Percentiles rank a stretch among this genome's conserved stretches.
These are phyloP conservation scores for Melolontha melolontha DNA, from an alignment of 2,888 invertebrate species.

Conservation along the genomic window DNA sequence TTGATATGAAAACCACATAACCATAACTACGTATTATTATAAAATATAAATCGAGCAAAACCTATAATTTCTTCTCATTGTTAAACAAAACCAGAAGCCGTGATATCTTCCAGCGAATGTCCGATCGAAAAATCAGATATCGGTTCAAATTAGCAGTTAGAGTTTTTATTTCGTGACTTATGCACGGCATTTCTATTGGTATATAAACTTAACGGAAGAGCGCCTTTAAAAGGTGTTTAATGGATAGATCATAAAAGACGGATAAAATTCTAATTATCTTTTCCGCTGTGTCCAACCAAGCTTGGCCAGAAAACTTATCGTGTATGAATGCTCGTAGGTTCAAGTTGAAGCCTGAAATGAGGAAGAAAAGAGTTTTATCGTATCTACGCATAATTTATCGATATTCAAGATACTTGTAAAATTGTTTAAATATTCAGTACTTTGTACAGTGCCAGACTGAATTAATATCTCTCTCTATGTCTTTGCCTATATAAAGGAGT, in stretches of 20 bases:
- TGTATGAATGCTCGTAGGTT: not conserved
- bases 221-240: slow-evolving; percentile 18
- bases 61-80: slow-evolving; percentile 21
- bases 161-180: slow-evolving; percentile 23
- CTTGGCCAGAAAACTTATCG: slow-evolving; percentile 9
- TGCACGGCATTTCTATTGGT: slow-evolving; percentile 8
- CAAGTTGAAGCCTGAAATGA: not conserved
- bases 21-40: slow-evolving; percentile 17
- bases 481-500: no score
- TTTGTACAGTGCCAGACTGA: no score
- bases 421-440: no score
- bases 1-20: slow-evolving; percentile 9
- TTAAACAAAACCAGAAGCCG: slow-evolving; percentile 49
- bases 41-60: slow-evolving; percentile 11
- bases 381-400: no score
- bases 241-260: slow-evolving; percentile 24
- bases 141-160: slow-evolving; percentile 48
- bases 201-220: slow-evolving; percentile 28
- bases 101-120: slow-evolving; percentile 46
- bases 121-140: slow-evolving; percentile 48
- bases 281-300: slow-evolving; percentile 18
- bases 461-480: no score
- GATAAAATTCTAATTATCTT: slow-evolving; percentile 24
- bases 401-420: no score
- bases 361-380: not conserved